phyloP scores from a whole-genome alignment of 2,113 vertebrate species.

The Larimichthys polyactis region DNA sequence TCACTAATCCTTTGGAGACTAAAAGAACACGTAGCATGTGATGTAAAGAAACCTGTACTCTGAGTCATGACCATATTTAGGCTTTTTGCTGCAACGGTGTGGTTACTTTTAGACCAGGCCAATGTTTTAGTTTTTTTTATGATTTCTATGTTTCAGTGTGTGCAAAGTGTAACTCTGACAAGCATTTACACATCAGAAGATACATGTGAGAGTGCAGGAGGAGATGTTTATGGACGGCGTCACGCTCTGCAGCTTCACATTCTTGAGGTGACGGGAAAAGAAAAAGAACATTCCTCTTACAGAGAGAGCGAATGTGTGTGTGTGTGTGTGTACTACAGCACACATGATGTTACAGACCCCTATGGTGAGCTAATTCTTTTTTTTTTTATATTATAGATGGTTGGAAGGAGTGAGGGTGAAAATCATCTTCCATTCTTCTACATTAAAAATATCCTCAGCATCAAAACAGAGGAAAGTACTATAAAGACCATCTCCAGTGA shows the following conservation, averaged over 20 bases:
- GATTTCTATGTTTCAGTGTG: too few relatives aligned
- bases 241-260: conserved; percentile 12
- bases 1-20: not conserved
- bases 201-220: not conserved
- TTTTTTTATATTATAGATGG: too few relatives aligned
- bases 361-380: too few relatives aligned
- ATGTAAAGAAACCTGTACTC: not conserved
- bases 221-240: conserved; percentile 52
- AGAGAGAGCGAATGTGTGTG: not conserved
- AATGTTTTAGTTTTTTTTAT: too few relatives aligned
- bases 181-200: not conserved
- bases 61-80: not conserved
- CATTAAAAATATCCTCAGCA: too few relatives aligned
- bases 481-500: too few relatives aligned
- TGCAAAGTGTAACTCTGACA: not conserved
- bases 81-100: not conserved
- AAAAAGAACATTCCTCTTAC: conserved; percentile 18
- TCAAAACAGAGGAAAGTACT: too few relatives aligned
- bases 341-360: too few relatives aligned
- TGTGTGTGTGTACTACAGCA: conserved; percentile 57
- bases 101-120: too few relatives aligned
- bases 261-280: conserved; percentile 13
- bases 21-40: not conserved
- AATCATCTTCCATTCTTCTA: too few relatives aligned
- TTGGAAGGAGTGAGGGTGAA: too few relatives aligned